phyloP scores from a whole-genome alignment of 1,140 invertebrate genomes.

The Saxidomus purpurata region DNA sequence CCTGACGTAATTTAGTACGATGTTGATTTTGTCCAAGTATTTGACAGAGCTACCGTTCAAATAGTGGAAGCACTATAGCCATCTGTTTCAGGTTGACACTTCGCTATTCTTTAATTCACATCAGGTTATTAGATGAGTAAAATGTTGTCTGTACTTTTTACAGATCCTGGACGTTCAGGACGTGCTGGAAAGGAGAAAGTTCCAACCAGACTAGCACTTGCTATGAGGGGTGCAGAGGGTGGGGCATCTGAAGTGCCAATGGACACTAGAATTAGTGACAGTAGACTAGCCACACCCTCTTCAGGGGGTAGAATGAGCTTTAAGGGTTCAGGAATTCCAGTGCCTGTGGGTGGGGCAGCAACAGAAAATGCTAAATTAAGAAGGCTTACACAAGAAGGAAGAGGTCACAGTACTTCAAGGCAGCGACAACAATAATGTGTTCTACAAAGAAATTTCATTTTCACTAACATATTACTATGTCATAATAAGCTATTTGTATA shows the following conservation, averaged over 20 bases:
- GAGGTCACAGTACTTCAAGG: constrained; percentile 62
- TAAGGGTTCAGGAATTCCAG: constrained; percentile 82
- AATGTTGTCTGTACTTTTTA: constrained; percentile 56
- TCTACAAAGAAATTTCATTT: neutral
- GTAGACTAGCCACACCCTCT: constrained; percentile 82
- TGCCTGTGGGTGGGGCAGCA: constrained; percentile 78
- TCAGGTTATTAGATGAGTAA: no score
- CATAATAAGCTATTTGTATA: no score
- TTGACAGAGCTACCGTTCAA: no score
- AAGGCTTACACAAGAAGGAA: constrained; percentile 75
- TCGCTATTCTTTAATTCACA: no score
- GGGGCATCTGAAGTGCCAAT: constrained; percentile 67
- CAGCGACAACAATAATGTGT: constrained; percentile 50
- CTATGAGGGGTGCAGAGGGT: constrained; percentile 78
- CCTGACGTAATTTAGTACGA: no score
- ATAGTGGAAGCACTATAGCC: no score
- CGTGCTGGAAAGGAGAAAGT: constrained; percentile 79
- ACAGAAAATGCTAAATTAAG: constrained; percentile 82
- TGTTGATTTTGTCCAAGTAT: no score
- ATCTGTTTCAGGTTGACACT: no score
- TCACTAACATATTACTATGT: neutral
- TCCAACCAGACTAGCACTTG: constrained; percentile 80
- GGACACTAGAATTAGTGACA: constrained; percentile 81
- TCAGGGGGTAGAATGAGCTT: constrained; percentile 83
- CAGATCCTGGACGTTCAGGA: constrained; percentile 79